Evolutionary conservation across 2,888 invertebrate species (phyloP), one percentile per base, ranked within the genome.

Genomic region (Lasioglossum malachurum): DNA sequence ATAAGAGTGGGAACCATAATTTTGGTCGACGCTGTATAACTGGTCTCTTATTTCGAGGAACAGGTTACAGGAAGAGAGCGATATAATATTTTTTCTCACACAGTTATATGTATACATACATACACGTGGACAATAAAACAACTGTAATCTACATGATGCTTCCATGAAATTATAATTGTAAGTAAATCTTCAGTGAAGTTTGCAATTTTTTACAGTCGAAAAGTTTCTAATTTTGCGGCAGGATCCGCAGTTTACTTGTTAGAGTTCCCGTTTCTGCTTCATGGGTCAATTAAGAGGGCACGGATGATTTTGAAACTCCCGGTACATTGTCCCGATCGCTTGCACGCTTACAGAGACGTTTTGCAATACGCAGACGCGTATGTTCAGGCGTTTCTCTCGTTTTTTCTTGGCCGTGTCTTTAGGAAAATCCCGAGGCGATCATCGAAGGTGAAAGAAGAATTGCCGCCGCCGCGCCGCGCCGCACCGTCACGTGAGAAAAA

Each of bases 391-490:
- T 73, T 78, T 80, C 75, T 78, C 73, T 81, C 46, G 75, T 77
- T 78, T 53, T 64, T 60, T 64, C 27, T 35, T 75, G 16, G 44
- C 46, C 38, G 19, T 23, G 35, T 64, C 35, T 53, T 64, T 35
- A 72, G 80, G 80, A 78, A 87, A 87, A 87, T 77, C 60, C 74
- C 81, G 77, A 71, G 79, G 57, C 49, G 31, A 67, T 41, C 41
- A 44, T 67, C 41, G 80, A 86, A 84, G 86, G 83, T 86, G 82
- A 84, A 82, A 87, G 75, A 87, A 76, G 46, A 74, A 35, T n/a
- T 27, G 38, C 16, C 49, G 12, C 1, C 16, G 31, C 41, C 44
- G 12, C 44, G 12, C 14, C 14, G 14, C 14, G 41, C 41, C 41
- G 41, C 16, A 14, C 46, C 60, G 41, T 79, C 69, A 53, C 87